Base-by-base conservation (phyloP, 64 coral and sea anemone genomes). In the Montipora capricornis region DNA sequence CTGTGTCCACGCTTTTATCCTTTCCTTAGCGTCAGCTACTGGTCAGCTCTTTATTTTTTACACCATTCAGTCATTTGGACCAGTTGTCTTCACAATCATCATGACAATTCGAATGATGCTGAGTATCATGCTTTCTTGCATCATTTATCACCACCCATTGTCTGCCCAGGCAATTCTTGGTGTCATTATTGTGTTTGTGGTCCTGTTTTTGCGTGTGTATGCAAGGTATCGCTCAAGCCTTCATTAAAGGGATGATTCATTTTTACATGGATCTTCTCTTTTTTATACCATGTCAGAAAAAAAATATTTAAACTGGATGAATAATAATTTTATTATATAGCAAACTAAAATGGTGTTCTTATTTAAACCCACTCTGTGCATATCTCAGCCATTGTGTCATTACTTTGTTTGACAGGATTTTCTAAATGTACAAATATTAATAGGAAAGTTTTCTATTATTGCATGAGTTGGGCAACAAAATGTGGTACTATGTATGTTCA, bases 31-130 rank as follows among this genome's bases (percentile, higher is more conserved):
- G 44, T 99, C 98, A 44, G 95, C 98, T 19, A 94, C 92, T 81
- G 98, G 98, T 0, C 98, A 99, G 86, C 67, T 99, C 20, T 99
- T 99, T 89, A 99, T 99, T 73, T 99, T 99, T 83, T 96, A 90
- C 84, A 99, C 98, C 55, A 99, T 99, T 62, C 90, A 99, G 66
- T 88, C 83, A 13, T 99, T 99, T 96, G 98, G 98, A 52, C 98
- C 98, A 26, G 87, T 99, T 47, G 92, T 99, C 10, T 99, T 99
- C 24, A 87, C 87, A 16, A 99, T 99, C 15, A 99, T 99, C 76
- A 99, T 96, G 98, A 99, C 98, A 4, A 94, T 89, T 5, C 77
- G 98, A 5, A 90, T 96, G 90, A 96, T 99, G 29, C 55, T 99
- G 7, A 99, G 98, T 44, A 99, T 99, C 74, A 47, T 99, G 49